Evolutionary conservation across 2,888 invertebrate genomes (phyloP).

Genomic region (Temnothorax unifasciatus): DNA sequence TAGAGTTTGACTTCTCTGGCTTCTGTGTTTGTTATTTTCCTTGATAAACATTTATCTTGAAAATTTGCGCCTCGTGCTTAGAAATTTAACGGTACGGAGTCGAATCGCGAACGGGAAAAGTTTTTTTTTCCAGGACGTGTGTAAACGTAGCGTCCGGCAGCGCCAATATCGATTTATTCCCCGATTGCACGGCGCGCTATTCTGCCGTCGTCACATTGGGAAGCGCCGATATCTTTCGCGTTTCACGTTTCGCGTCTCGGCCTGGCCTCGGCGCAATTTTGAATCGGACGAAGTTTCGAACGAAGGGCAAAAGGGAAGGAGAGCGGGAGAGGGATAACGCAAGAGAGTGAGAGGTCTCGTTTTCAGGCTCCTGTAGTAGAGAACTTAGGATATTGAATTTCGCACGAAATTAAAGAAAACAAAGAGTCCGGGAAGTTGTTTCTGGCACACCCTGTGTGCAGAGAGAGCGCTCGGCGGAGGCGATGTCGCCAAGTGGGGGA

Average conservation of each 20-base stretch:
- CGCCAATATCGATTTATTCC: conserved; percentile 51
- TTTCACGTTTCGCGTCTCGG: conserved; percentile 34
- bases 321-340: neutral
- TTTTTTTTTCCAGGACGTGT: conserved; percentile 35
- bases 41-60: neutral
- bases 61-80: neutral
- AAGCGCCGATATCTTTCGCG: conserved; percentile 38
- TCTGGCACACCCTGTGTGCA: conserved; percentile 75
- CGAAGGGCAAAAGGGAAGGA: conserved; percentile 61
- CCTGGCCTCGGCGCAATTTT: conserved; percentile 61
- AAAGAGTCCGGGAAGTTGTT: conserved; percentile 73
- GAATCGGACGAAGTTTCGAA: conserved; percentile 57
- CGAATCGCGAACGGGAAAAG: conserved; percentile 24
- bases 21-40: neutral
- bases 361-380: conserved; percentile 63
- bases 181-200: conserved; percentile 36
- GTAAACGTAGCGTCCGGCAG: conserved; percentile 22
- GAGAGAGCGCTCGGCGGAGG: conserved; percentile 76
- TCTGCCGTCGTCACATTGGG: conserved; percentile 15
- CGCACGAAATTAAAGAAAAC: conserved; percentile 77
- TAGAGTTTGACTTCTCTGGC: neutral
- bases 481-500: conserved; percentile 70
- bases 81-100: neutral
- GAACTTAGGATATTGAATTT: conserved; percentile 75
- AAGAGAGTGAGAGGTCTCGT: conserved; percentile 58